phyloP scores from a whole-genome alignment of 2,113 vertebrate species.

The Phaethornis superciliosus region DNA sequence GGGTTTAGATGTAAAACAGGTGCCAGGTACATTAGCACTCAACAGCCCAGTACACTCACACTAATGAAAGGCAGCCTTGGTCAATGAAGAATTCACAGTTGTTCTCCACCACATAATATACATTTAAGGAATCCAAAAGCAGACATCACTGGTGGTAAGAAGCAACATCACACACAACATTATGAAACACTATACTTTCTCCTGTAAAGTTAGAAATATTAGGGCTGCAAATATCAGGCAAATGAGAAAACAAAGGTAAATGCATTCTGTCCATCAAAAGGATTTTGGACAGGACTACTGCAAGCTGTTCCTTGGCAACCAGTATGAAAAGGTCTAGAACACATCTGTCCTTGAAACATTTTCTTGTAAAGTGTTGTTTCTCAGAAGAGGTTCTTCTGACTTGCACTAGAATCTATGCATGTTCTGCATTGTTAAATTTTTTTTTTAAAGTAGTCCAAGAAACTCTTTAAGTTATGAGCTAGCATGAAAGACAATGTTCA shows the following conservation, averaged over 20 bases:
- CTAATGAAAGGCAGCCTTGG: not conserved
- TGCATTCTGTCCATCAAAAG: not conserved
- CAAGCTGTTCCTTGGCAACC: not conserved
- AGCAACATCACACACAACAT: not conserved
- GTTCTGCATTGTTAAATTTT: not conserved
- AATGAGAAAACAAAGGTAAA: not conserved
- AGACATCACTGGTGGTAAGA: not conserved
- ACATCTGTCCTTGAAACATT: not conserved
- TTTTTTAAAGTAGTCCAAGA: constrained; percentile 34
- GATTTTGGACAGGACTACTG: not conserved
- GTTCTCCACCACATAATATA: not conserved
- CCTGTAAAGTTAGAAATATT: not conserved
- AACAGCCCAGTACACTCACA: not conserved
- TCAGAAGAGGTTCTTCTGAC: not conserved
- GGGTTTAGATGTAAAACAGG: not conserved
- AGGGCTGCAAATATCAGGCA: not conserved
- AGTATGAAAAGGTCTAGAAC: not conserved
- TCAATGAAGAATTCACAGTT: not conserved
- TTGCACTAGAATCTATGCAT: not conserved
- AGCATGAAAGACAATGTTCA: constrained; percentile 23
- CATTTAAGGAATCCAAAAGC: not conserved
- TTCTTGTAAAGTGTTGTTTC: not conserved
- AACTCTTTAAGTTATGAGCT: not conserved
- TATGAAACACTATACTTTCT: too few relatives aligned
- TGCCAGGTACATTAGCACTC: not conserved